phyloP scores from a whole-genome alignment of 1,140 invertebrate genomes.

The Drosophila kikkawai region DNA sequence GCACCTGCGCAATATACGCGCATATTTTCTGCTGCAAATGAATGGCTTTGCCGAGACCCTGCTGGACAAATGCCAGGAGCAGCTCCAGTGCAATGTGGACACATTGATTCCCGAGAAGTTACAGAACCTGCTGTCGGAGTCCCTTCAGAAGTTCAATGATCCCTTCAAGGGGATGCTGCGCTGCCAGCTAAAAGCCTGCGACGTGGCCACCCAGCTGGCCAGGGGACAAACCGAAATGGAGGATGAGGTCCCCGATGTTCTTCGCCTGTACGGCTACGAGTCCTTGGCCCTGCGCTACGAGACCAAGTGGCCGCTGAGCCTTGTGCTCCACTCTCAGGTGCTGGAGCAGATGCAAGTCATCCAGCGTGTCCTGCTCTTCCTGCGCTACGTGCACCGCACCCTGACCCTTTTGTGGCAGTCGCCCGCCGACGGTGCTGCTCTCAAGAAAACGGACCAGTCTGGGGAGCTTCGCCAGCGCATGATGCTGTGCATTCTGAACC shows the following conservation, averaged over 20 bases:
- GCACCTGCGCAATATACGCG: slow-evolving; percentile 47
- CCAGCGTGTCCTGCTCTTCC: slow-evolving; percentile 55
- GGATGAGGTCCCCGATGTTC: not conserved
- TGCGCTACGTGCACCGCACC: slow-evolving; percentile 50
- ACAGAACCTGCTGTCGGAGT: slow-evolving; percentile 22
- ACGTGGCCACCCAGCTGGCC: slow-evolving; percentile 44
- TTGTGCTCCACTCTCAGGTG: slow-evolving; percentile 41
- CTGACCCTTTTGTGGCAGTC: slow-evolving; percentile 21
- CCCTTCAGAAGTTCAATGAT: slow-evolving; percentile 26
- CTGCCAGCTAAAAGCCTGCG: slow-evolving; percentile 41
- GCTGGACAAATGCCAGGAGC: slow-evolving; percentile 16
- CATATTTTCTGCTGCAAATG: slow-evolving; percentile 49
- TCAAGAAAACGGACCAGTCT: not conserved
- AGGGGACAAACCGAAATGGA: not conserved
- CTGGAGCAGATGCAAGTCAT: slow-evolving; percentile 61
- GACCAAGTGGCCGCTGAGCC: slow-evolving; percentile 59
- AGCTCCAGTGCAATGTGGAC: slow-evolving; percentile 39
- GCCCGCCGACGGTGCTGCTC: not conserved
- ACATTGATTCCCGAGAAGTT: slow-evolving; percentile 42
- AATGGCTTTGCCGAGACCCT: slow-evolving; percentile 30
- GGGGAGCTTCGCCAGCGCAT: slow-evolving; percentile 35
- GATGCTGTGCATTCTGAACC: slow-evolving; percentile 28
- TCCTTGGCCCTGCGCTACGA: slow-evolving; percentile 45
- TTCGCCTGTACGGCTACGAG: slow-evolving; percentile 47
- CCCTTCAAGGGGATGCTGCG: slow-evolving; percentile 48